These are phyloP conservation scores for Tachycineta bicolor DNA, from an alignment of 2,113 vertebrate genomes.

Conservation along the genomic window DNA sequence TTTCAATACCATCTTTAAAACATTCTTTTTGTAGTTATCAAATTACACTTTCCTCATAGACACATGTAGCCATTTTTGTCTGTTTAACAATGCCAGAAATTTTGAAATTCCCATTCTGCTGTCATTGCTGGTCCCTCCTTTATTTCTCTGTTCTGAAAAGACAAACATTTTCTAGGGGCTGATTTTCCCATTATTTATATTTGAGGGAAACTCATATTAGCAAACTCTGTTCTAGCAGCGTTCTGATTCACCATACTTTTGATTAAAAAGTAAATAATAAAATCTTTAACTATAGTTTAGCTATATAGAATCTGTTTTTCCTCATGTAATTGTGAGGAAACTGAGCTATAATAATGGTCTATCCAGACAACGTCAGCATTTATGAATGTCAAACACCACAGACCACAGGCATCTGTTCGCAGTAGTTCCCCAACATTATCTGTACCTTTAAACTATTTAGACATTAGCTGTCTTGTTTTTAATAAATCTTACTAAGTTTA, in stretches of 20 bases:
- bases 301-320: neutral
- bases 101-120: neutral
- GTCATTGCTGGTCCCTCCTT: neutral
- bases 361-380: neutral
- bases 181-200: neutral
- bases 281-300: neutral
- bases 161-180: neutral
- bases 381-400: neutral
- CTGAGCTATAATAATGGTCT: neutral
- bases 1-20: neutral
- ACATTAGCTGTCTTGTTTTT: neutral
- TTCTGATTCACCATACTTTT: neutral
- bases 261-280: neutral
- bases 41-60: neutral
- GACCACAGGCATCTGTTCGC: neutral
- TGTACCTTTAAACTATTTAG: neutral
- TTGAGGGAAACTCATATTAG: neutral
- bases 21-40: neutral
- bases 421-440: neutral
- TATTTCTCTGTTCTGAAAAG: neutral
- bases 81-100: neutral
- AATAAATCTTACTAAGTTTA: neutral
- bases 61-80: neutral
- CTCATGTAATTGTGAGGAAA: neutral
- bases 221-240: neutral